Evolutionary conservation across 2,888 invertebrate genomes (phyloP).

Genomic region (Deilephila elpenor): DNA sequence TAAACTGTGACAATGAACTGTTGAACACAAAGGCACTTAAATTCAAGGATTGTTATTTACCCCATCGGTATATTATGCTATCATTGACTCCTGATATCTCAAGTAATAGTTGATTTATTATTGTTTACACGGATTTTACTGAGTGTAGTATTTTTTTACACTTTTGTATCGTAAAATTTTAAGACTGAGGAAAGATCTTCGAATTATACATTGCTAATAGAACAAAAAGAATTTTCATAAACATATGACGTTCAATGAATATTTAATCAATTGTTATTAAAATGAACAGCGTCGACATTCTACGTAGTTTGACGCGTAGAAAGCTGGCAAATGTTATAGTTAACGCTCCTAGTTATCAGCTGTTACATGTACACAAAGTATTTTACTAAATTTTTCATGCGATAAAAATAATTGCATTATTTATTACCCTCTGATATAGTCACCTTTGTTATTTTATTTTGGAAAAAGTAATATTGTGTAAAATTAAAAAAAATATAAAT

Average conservation of each 20-base stretch:
- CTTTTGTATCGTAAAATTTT: too few species aligned
- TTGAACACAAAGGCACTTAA: background rate
- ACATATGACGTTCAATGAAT: background rate
- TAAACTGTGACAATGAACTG: background rate
- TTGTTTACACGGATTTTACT: too few species aligned
- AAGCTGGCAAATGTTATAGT: too few species aligned
- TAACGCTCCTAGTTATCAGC: background rate
- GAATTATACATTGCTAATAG: background rate
- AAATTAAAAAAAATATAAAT: too few species aligned
- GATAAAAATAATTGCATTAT: too few species aligned
- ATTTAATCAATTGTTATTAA: background rate
- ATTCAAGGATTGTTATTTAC: background rate
- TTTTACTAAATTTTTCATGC: too few species aligned
- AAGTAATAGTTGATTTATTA: too few species aligned
- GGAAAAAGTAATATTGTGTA: too few species aligned
- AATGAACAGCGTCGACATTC: background rate
- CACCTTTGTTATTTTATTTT: too few species aligned
- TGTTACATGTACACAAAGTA: background rate
- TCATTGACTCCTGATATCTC: too few species aligned
- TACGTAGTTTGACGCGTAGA: background rate
- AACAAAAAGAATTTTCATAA: background rate
- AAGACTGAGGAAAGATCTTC: background rate
- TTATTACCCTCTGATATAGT: too few species aligned
- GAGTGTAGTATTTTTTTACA: too few species aligned
- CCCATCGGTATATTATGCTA: background rate